phyloP scores from a whole-genome alignment of 2,888 invertebrate genomes.

The Xylota sylvarum region DNA sequence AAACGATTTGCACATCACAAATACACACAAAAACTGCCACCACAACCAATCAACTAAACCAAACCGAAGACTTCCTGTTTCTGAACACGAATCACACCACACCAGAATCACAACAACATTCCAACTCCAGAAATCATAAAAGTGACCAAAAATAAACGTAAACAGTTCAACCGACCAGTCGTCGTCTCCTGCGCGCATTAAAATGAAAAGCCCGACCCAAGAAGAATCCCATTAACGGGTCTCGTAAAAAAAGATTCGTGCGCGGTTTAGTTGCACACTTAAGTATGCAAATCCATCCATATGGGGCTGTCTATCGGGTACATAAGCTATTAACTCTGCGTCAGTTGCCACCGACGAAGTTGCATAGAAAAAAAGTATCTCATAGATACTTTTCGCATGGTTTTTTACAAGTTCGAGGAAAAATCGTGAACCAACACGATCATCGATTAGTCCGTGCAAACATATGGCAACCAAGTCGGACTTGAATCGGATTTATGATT shows the following conservation, averaged over 20 bases:
- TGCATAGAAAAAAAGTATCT: conserved; percentile 28
- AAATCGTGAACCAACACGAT: conserved; percentile 15
- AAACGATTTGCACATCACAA: conserved; percentile 60
- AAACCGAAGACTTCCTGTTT: conserved; percentile 71
- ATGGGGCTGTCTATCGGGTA: background rate
- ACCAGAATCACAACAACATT: conserved; percentile 50
- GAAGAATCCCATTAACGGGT: conserved; percentile 47
- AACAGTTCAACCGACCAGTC: conserved; percentile 1
- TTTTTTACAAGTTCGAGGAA: conserved; percentile 63
- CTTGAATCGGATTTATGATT: conserved; percentile 20
- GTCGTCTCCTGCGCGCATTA: background rate
- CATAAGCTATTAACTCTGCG: conserved; percentile 16
- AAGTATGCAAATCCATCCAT: conserved; percentile 36
- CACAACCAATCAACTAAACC: conserved; percentile 38
- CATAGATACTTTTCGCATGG: conserved; percentile 11
- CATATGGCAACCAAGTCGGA: conserved; percentile 33
- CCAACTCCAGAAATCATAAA: conserved; percentile 61
- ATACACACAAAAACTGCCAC: conserved; percentile 28
- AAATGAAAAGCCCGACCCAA: conserved; percentile 20
- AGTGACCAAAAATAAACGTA: conserved; percentile 45
- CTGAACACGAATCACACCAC: conserved; percentile 25
- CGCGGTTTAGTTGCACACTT: conserved; percentile 18
- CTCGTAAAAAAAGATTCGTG: conserved; percentile 19
- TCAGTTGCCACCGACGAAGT: conserved; percentile 44
- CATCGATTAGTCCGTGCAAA: conserved; percentile 13